Base-by-base conservation (phyloP, 2,113 vertebrate species). In the Chloroceryle aenea region DNA sequence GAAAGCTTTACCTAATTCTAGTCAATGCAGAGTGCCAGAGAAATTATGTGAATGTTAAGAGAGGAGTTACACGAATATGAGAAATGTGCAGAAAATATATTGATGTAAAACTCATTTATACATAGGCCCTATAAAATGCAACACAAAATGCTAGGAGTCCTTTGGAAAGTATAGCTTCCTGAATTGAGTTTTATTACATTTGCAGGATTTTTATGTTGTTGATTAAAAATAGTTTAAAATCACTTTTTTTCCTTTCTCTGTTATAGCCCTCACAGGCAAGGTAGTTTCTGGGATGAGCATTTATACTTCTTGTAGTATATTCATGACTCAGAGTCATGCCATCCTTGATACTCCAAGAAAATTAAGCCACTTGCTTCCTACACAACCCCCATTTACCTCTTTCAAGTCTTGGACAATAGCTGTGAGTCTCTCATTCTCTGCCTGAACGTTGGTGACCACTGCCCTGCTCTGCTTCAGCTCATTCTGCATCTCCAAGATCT, bases 401-500 rank as follows among this genome's bases (percentile, higher is more conserved):
- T 98, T 98, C 48, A 99, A 97, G 58, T 99, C 99, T 95, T 98
- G 98, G 68, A 98, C 87, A 1, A 99, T 75, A 0, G 97, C 95
- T 8, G 97, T 98, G 85, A 99, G 98, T 66, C 98, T 97, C 94
- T 99, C 99, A 4, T 98, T 99, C 96, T 99, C 99, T 2, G 98
- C 98, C 96, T 99, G 99, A 12, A 99, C 71, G 0, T 99, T 99
- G 87, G 98, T 99, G 53, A 99, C 98, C 83, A 98, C 98, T 0
- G 99, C 98, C 9, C 98, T 98, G 97, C 98, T 99, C 58, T 99
- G 98, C 27, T 98, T 99, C 87, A 99, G 96, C 80, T 99, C 99
- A 0, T 98, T 98, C 98, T 99, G 99, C 98, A 99, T 98, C 96
- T 99, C 99, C 98, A 99, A 58, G 77, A 99, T 98, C 36, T 99